These are phyloP conservation scores for Cotesia congregata DNA, from an alignment of 2,888 invertebrate genomes.

Conservation along the genomic window DNA sequence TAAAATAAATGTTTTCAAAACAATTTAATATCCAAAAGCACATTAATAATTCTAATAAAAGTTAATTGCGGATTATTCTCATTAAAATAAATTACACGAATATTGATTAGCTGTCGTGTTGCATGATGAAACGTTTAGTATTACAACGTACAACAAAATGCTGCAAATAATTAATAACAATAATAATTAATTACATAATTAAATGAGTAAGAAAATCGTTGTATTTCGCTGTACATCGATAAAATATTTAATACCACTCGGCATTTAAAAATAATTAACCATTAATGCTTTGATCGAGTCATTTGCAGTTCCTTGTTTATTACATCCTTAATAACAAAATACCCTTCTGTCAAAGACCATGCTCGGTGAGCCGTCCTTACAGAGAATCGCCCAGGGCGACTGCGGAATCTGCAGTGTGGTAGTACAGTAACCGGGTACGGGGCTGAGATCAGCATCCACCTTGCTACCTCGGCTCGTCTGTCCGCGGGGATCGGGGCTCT, in stretches of 20 bases:
- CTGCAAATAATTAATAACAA: not conserved
- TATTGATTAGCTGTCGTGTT: slow-evolving; percentile 50
- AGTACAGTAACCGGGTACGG: slow-evolving; percentile 20
- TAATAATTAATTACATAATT: not conserved
- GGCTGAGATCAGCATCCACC: not conserved
- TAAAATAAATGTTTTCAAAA: not conserved
- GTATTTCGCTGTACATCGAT: not conserved
- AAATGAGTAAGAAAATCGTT: not conserved
- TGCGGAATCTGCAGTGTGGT: slow-evolving; percentile 2
- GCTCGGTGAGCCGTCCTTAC: slow-evolving; percentile 36
- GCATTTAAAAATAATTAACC: not conserved
- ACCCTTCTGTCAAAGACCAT: not conserved
- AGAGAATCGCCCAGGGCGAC: slow-evolving; percentile 22
- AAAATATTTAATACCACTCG: not conserved
- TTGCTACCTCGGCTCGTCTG: not conserved
- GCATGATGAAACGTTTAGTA: not conserved
- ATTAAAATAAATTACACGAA: slow-evolving; percentile 49
- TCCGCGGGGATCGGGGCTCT: slow-evolving; percentile 43
- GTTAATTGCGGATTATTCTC: slow-evolving; percentile 53
- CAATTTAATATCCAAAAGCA: not conserved
- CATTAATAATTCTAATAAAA: slow-evolving; percentile 18
- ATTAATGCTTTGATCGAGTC: slow-evolving; percentile 6
- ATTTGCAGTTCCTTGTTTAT: slow-evolving; percentile 18
- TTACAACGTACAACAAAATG: not conserved
- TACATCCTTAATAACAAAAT: slow-evolving; percentile 1